Evolutionary conservation across 2,888 invertebrate genomes (phyloP), one percentile per base, ranked within the genome.

Genomic region (Dicycla oo): DNA sequence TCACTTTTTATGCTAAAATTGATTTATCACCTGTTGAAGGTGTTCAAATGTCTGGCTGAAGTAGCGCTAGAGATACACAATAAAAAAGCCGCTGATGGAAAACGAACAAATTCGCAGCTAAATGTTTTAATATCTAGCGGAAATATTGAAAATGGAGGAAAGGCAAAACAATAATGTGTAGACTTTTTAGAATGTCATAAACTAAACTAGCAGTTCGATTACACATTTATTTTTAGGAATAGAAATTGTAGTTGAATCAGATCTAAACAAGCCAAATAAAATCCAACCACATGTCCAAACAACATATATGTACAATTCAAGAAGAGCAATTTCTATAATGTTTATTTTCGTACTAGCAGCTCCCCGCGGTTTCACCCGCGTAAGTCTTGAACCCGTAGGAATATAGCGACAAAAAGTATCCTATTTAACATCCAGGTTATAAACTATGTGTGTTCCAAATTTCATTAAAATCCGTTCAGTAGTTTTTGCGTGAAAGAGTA

Each of bases 1-100:
- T 8, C 38, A 73, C 47, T 75, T 83, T 73, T 80, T 80, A 56
- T 69, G 5, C 53, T 71, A 54, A 61, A 78, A 69, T 18, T 78
- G 51, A 81, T 62, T 65, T 68, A 79, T 56, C 38, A 56, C 43
- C 10, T 60, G 23, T 60, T 64, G 43, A 54, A 53, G 23, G 34
- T 34, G 26, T 13, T 47, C 0, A 49, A 45, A 63, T 65, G 23
- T 53, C 49, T 61, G 30, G 51, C n/a, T 40, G 26, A 47, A 49
- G 47, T n/a, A 47, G 40, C 13, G 38, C 40, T 61, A 62, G 20
- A 20, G 13, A 20, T 43, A 57, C 54, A 47, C 13, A 57, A 56
- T 13, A 61, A 54, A 34, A 53, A 13, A 53, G 13, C 1, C 15
- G 20, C 23, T 51, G 15, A 7, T 38, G 10, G 30, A 6, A 43